phyloP scores from a whole-genome alignment of 2,888 invertebrate genomes.

The Silvanus unidentatus region DNA sequence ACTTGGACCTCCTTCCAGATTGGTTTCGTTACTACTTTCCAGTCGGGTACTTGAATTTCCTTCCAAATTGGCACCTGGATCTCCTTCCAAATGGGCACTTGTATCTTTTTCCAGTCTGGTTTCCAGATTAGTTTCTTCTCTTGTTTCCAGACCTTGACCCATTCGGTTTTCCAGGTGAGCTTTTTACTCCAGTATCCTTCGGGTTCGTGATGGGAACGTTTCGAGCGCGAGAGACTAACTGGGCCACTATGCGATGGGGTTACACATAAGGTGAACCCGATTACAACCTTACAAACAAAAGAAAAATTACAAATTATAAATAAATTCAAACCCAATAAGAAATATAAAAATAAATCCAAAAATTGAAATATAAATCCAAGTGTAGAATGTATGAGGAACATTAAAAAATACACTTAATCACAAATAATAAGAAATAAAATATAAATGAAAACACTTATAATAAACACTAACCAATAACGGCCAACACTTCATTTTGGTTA shows the following conservation, averaged over 20 bases:
- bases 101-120: constrained; percentile 65
- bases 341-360: not conserved
- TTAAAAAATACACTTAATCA: too few relatives aligned
- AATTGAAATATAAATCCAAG: constrained; percentile 2
- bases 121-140: constrained; percentile 70
- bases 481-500: constrained; percentile 43
- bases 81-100: constrained; percentile 61
- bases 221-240: constrained; percentile 49
- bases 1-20: constrained; percentile 75
- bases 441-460: constrained; percentile 27
- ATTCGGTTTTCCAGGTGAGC: constrained; percentile 76
- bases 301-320: constrained; percentile 28
- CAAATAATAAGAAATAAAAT: constrained; percentile 14
- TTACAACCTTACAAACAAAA: constrained; percentile 49
- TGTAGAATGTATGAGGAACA: not conserved
- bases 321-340: constrained; percentile 2
- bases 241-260: constrained; percentile 43
- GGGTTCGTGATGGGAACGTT: constrained; percentile 57
- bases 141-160: constrained; percentile 70
- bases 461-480: constrained; percentile 45
- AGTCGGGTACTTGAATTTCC: constrained; percentile 69
- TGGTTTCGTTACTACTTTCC: constrained; percentile 67
- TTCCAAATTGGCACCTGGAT: constrained; percentile 73
- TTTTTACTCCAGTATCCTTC: constrained; percentile 77
- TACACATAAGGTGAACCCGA: constrained; percentile 53